Conservation (phyloP, 2,113 vertebrate genomes). For the Athene cunicularia region DNA sequence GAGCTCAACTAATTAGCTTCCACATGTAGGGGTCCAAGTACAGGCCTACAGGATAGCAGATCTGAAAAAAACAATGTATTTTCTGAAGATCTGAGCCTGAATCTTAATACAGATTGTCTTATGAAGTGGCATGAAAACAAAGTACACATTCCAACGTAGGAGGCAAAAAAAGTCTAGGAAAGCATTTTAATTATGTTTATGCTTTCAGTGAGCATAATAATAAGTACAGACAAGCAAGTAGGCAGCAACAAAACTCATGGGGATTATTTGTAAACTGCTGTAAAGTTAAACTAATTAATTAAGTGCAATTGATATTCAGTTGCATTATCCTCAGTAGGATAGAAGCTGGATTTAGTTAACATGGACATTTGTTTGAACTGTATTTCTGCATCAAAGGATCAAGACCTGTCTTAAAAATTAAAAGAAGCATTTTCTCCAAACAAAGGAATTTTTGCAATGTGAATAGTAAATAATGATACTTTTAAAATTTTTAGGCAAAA, state of each 20-base stretch:
- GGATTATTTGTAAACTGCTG: conserved; percentile 58
- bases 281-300: conserved; percentile 66
- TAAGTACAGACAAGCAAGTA: conserved; percentile 55
- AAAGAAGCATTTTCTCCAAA: not conserved
- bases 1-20: not conserved
- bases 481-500: not conserved
- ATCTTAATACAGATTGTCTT: not conserved
- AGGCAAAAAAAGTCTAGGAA: conserved; percentile 30
- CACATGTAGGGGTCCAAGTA: not conserved
- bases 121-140: not conserved
- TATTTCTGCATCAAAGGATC: not conserved
- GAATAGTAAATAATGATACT: not conserved
- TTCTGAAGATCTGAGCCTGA: not conserved
- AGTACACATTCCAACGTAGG: not conserved
- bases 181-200: conserved; percentile 58
- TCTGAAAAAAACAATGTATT: not conserved
- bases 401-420: not conserved
- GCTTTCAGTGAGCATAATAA: conserved; percentile 43
- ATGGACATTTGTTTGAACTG: not conserved
- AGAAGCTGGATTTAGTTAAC: not conserved
- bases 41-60: not conserved
- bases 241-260: conserved; percentile 51
- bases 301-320: conserved; percentile 53
- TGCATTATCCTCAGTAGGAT: conserved; percentile 24
- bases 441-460: not conserved